Evolutionary conservation across 2,797 vertebrate genomes (phyloP), one percentile per base, ranked within the genome.

Genomic region (Muraenolepis orangiensis): DNA sequence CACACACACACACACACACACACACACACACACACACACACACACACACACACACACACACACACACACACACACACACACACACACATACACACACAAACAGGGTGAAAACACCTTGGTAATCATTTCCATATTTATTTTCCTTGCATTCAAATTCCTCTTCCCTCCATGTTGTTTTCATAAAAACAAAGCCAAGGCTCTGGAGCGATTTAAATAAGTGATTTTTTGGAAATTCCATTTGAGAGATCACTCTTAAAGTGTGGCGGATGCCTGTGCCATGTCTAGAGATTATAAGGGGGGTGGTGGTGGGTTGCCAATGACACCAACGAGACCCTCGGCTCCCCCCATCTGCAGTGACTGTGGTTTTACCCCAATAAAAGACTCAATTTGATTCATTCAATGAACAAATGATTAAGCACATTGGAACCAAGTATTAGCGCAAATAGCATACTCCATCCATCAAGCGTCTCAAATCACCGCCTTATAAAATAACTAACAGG

Each of bases 101-200:
- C 51, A 57, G 51, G 51, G 20, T 42, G 70, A 80, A 82, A 84
- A 79, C 71, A 81, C 72, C 64, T 70, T 72, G 72, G 79, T 86
- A 85, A 90, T 89, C 75, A 87, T 87, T 89, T 84, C 83, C 86
- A 89, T 83, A 80, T 84, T 86, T 83, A 74, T 85, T 86, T 85
- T 77, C 79, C 79, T 85, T 84, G 76, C 67, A 23, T 86, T 85
- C 40, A 72, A 74, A 67, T 81, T 77, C 72, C 75, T 81, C 69
- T 23, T 74, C 71, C 46, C n/a, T 77, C 83, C 75, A 42, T 74
- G 18, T 84, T n/a, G 79, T 77, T 81, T 91, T 82, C 61, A 84
- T 82, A 80, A 83, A 87, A 87, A 83, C 78, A 88, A 88, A 79
- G 75, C 76, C 76, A 82, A 80, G 11, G 46, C 46, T 81, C 76